Evolutionary conservation across 2,113 vertebrate genomes (phyloP).

Genomic region (Percopsis transmontana): DNA sequence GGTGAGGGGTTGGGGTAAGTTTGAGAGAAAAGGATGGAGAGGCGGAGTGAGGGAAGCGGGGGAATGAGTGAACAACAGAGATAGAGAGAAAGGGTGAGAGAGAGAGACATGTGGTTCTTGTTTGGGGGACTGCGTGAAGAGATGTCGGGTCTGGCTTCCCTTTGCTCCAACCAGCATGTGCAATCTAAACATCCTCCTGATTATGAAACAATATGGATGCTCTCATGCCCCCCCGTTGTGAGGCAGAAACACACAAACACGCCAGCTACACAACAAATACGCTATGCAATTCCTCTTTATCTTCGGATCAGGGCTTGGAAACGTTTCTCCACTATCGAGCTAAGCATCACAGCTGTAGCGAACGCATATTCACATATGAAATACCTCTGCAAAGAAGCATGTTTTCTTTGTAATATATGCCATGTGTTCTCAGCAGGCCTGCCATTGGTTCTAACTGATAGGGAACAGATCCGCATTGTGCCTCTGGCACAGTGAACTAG

Average conservation of each 20-base stretch:
- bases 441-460: constrained; percentile 31
- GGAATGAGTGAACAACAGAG: constrained; percentile 42
- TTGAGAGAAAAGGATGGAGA: constrained; percentile 42
- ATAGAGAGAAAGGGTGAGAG: constrained; percentile 38
- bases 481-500: constrained; percentile 39
- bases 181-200: constrained; percentile 66
- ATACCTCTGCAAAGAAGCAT: constrained; percentile 6
- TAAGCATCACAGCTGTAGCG: constrained; percentile 1
- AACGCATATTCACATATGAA: constrained; percentile 16
- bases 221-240: constrained; percentile 24
- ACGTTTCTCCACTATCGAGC: constrained; percentile 10
- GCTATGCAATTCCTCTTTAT: constrained; percentile 17
- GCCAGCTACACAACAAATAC: constrained; percentile 33
- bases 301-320: constrained; percentile 1
- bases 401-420: constrained; percentile 22
- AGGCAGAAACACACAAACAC: constrained; percentile 48
- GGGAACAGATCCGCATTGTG: constrained; percentile 48
- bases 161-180: constrained; percentile 54
- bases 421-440: constrained; percentile 11
- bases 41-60: constrained; percentile 22
- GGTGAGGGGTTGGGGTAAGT: constrained; percentile 24
- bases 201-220: constrained; percentile 60
- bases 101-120: constrained; percentile 71
- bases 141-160: constrained; percentile 56
- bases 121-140: constrained; percentile 59